Conservation (phyloP, 2,888 invertebrate species). For the Calliphora vomitoria region DNA sequence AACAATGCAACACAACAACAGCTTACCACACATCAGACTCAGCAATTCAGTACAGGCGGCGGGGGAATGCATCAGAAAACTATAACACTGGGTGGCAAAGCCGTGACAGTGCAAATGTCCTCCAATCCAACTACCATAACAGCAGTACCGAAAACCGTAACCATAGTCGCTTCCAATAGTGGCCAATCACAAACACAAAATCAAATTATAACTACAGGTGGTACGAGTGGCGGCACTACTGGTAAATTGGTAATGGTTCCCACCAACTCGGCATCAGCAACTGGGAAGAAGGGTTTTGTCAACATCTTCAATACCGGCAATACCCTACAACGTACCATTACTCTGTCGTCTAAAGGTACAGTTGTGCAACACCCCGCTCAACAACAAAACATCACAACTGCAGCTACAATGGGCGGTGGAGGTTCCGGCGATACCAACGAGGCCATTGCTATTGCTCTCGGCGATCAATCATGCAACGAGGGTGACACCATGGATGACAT, state of each 20-base stretch:
- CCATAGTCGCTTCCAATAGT: conserved; percentile 85
- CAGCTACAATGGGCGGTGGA: conserved; percentile 55
- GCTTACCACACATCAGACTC: conserved; percentile 76
- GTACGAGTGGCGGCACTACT: conserved; percentile 76
- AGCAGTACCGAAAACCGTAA: conserved; percentile 87
- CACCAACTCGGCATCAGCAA: conserved; percentile 70
- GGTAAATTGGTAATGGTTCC: conserved; percentile 85
- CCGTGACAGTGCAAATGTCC: conserved; percentile 90
- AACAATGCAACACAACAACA: conserved; percentile 77
- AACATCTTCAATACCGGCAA: conserved; percentile 83
- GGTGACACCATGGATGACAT: conserved; percentile 82
- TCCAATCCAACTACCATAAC: conserved; percentile 81
- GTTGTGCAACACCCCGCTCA: conserved; percentile 69
- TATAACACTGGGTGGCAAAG: conserved; percentile 89
- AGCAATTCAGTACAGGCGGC: conserved; percentile 76
- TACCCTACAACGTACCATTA: conserved; percentile 79
- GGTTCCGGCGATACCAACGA: conserved; percentile 62
- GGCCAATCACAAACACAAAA: conserved; percentile 76
- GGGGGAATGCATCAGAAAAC: conserved; percentile 85
- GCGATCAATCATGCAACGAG: conserved; percentile 77
- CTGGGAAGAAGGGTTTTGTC: conserved; percentile 86
- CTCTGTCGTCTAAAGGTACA: conserved; percentile 77
- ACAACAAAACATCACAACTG: conserved; percentile 69
- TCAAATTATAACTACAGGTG: conserved; percentile 76
- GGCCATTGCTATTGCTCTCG: conserved; percentile 75